Percentiles rank a stretch among this genome's conserved stretches.
Conservation (phyloP, 2,888 invertebrate genomes). For the Leptogaster cylindrica region DNA sequence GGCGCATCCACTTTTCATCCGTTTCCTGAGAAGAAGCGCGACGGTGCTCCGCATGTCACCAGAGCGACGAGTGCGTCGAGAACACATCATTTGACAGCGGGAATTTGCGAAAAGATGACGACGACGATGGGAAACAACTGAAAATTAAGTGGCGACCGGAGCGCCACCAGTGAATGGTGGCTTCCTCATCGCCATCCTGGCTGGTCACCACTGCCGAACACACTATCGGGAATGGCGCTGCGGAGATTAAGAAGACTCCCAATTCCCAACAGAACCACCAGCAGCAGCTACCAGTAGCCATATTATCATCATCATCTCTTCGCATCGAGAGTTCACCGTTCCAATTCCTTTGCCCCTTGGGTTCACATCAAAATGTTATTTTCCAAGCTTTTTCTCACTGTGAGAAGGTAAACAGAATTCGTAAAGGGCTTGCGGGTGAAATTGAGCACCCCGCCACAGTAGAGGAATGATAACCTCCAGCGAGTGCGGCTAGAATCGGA, state of each 20-base stretch:
- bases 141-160: constrained; percentile 30
- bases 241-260: neutral
- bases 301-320: no score
- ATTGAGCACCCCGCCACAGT: constrained; percentile 12
- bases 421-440: neutral
- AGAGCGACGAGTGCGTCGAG: no score
- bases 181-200: constrained; percentile 20
- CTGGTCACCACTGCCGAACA: no score
- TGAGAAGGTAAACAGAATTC: neutral
- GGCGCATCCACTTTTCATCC: constrained; percentile 11
- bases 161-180: constrained; percentile 20
- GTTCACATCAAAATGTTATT: no score
- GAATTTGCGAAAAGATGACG: neutral
- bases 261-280: constrained; percentile 1
- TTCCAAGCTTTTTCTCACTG: neutral
- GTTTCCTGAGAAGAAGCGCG: neutral
- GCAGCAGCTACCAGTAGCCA: constrained; percentile 16
- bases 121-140: constrained; percentile 12
- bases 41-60: constrained; percentile 1
- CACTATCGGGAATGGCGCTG: neutral
- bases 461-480: neutral
- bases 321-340: no score
- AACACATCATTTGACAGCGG: neutral
- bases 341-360: neutral
- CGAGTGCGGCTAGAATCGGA: neutral